Conservation (phyloP, 2,113 vertebrate genomes). For the Mobula hypostoma region DNA sequence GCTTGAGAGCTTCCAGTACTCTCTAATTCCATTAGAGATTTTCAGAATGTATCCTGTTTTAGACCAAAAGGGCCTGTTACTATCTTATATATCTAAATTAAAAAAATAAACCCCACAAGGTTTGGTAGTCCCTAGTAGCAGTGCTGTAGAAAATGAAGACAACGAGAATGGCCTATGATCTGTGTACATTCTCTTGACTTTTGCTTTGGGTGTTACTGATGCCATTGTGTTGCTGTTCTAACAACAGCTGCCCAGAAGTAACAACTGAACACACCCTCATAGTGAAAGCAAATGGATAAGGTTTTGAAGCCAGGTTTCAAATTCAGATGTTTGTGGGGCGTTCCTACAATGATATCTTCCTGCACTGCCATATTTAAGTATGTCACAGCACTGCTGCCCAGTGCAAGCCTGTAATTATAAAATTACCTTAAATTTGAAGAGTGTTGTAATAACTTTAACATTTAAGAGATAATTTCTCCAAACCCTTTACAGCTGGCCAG, state of each 20-base stretch:
- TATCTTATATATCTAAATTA: too few relatives aligned
- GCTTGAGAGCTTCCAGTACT: too few relatives aligned
- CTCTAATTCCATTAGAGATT: too few relatives aligned
- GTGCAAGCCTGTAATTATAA: conserved; percentile 55
- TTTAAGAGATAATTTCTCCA: not conserved
- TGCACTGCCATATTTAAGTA: conserved; percentile 50
- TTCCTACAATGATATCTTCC: conserved; percentile 57
- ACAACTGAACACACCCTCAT: conserved; percentile 52
- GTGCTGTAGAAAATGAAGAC: not conserved
- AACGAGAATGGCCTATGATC: not conserved
- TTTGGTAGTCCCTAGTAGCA: not conserved
- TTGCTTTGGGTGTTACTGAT: not conserved
- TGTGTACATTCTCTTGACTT: not conserved
- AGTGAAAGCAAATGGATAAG: conserved; percentile 55
- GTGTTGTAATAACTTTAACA: not conserved
- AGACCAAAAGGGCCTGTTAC: too few relatives aligned
- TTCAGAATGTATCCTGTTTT: too few relatives aligned
- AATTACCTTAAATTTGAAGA: not conserved
- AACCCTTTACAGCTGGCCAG: not conserved
- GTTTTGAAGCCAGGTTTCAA: conserved; percentile 58
- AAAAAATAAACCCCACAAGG: too few relatives aligned
- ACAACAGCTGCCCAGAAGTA: conserved; percentile 53
- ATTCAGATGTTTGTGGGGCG: conserved; percentile 62
- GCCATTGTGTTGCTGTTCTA: conserved; percentile 8
- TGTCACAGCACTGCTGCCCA: conserved; percentile 48